These are phyloP conservation scores for Zhengitettix transpicula DNA, from an alignment of 2,888 invertebrate genomes.

Conservation along the genomic window DNA sequence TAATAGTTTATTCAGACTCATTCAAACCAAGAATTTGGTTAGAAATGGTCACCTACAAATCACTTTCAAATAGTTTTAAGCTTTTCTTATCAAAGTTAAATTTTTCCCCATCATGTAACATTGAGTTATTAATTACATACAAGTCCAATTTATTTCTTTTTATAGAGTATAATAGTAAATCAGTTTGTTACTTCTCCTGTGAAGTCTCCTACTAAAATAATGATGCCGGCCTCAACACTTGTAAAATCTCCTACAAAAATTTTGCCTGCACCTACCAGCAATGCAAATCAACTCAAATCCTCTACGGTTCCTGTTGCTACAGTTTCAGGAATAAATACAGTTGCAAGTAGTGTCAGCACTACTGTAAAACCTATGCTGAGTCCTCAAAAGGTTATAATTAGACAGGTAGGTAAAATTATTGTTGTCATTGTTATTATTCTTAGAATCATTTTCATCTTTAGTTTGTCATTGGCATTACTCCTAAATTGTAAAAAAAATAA, in stretches of 20 bases:
- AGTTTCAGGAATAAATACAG: slow-evolving; percentile 6
- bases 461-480: no score
- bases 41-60: no score
- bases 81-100: no score
- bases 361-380: slow-evolving; percentile 15
- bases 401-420: slow-evolving; percentile 22
- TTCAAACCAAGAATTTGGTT: no score
- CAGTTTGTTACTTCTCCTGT: slow-evolving; percentile 27
- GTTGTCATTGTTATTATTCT: no score
- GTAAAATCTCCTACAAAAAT: slow-evolving; percentile 56
- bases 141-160: no score
- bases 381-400: slow-evolving; percentile 36
- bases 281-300: slow-evolving; percentile 15
- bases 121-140: no score
- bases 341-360: slow-evolving; percentile 1
- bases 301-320: background rate
- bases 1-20: no score
- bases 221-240: slow-evolving; percentile 32
- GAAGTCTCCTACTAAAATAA: slow-evolving; percentile 21
- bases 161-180: slow-evolving; percentile 15
- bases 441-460: no score
- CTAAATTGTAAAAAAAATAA: no score
- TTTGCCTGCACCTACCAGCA: slow-evolving; percentile 37
- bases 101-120: no score
- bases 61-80: no score